Percentiles rank a stretch among this genome's conserved stretches.
Evolutionary conservation across 2,888 invertebrate genomes (phyloP).

Genomic region (Lapara coniferarum): DNA sequence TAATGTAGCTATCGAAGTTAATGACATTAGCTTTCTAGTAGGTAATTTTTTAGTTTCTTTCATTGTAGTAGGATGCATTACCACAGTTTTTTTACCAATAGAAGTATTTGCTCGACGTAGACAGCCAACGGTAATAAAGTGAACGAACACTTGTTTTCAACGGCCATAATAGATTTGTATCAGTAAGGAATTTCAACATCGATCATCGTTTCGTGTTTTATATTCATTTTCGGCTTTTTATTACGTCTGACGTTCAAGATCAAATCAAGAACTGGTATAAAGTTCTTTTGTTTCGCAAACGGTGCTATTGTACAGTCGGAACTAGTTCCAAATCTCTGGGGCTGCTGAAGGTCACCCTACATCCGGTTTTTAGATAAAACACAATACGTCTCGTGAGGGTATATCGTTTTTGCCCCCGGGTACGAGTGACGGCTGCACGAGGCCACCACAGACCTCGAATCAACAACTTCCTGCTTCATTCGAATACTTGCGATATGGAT

Average conservation of each 20-base stretch:
- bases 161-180: slow-evolving; percentile 25
- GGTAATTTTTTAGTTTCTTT: background rate
- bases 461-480: slow-evolving; percentile 56
- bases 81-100: background rate
- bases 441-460: slow-evolving; percentile 48
- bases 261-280: slow-evolving; percentile 39
- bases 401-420: slow-evolving; percentile 55
- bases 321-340: slow-evolving; percentile 55
- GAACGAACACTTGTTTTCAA: slow-evolving; percentile 35
- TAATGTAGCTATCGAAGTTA: background rate
- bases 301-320: slow-evolving; percentile 50
- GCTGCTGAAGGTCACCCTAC: slow-evolving; percentile 54
- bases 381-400: slow-evolving; percentile 55
- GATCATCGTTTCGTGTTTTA: background rate
- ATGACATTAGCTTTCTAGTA: background rate
- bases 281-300: slow-evolving; percentile 43
- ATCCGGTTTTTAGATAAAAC: slow-evolving; percentile 55
- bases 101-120: background rate
- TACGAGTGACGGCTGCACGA: slow-evolving; percentile 41
- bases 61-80: background rate
- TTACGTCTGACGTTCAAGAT: slow-evolving; percentile 15
- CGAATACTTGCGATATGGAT: slow-evolving; percentile 29
- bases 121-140: background rate
- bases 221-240: slow-evolving; percentile 1
- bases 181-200: slow-evolving; percentile 10